Evolutionary conservation across 2,888 invertebrate genomes (phyloP).

Genomic region (Agonopterix alstromeriana): DNA sequence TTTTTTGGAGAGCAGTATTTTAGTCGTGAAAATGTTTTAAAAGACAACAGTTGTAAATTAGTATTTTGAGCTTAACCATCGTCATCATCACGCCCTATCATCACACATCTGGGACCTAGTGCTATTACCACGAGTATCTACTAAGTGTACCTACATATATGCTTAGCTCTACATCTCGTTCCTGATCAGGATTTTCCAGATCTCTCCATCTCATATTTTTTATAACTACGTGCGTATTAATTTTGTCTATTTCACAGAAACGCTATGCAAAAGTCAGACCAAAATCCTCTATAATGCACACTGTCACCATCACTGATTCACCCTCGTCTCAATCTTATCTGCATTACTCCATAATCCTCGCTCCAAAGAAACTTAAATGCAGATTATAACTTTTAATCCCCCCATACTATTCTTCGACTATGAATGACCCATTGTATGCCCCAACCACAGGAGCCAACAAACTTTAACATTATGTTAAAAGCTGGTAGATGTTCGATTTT

Average conservation of each 20-base stretch:
- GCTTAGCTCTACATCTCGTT: too few relatives aligned
- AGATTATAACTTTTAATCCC: constrained; percentile 51
- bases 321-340: constrained; percentile 41
- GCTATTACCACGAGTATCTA: too few relatives aligned
- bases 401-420: constrained; percentile 34
- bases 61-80: too few relatives aligned
- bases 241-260: background rate
- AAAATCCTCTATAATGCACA: background rate
- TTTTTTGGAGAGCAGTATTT: too few relatives aligned
- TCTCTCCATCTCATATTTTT: too few relatives aligned
- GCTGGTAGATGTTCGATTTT: constrained; percentile 7
- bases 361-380: constrained; percentile 32
- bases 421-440: constrained; percentile 32
- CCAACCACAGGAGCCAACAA: constrained; percentile 12
- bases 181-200: too few relatives aligned
- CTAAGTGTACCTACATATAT: too few relatives aligned
- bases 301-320: background rate
- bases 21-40: too few relatives aligned
- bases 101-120: too few relatives aligned
- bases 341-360: constrained; percentile 53
- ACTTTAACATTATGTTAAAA: constrained; percentile 18
- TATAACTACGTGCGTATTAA: background rate
- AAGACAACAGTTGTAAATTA: too few relatives aligned
- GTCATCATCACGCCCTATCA: too few relatives aligned
- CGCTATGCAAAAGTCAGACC: background rate